phyloP scores from a whole-genome alignment of 2,888 invertebrate species.

The Fabriciana adippe region DNA sequence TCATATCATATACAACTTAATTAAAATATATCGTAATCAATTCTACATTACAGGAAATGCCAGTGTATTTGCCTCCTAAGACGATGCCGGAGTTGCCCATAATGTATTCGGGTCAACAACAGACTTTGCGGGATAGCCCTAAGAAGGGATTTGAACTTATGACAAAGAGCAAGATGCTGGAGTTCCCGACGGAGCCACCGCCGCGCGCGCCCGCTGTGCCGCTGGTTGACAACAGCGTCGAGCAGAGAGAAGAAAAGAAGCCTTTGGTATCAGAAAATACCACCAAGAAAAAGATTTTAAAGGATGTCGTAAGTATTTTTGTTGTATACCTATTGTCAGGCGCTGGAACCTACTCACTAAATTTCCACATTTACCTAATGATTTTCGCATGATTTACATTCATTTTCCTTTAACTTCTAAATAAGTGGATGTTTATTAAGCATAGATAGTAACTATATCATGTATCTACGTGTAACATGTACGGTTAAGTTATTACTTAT shows the following conservation, averaged over 20 bases:
- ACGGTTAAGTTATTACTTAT: too few relatives aligned
- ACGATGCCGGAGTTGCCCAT: conserved; percentile 70
- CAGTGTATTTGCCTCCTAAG: conserved; percentile 58
- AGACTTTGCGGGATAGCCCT: conserved; percentile 64
- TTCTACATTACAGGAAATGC: conserved; percentile 52
- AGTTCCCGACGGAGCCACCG: conserved; percentile 37
- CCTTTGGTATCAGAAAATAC: conserved; percentile 37
- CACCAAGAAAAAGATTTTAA: conserved; percentile 45
- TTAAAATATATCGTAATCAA: not conserved
- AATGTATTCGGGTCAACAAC: conserved; percentile 59
- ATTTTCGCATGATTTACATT: not conserved
- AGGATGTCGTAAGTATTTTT: conserved; percentile 37
- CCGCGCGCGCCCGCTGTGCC: conserved; percentile 40
- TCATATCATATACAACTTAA: too few relatives aligned
- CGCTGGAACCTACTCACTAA: not conserved
- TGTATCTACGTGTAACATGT: too few relatives aligned
- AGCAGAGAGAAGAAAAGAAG: conserved; percentile 31
- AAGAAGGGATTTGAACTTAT: conserved; percentile 65
- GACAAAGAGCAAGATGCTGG: conserved; percentile 37
- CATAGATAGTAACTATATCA: too few relatives aligned
- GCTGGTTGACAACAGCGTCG: conserved; percentile 33
- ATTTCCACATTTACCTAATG: too few relatives aligned
- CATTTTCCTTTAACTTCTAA: not conserved
- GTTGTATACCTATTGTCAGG: not conserved
- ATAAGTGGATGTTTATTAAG: not conserved